Base-by-base conservation (phyloP, 1,140 invertebrate species). In the Brachionus asplanchnoidis region DNA sequence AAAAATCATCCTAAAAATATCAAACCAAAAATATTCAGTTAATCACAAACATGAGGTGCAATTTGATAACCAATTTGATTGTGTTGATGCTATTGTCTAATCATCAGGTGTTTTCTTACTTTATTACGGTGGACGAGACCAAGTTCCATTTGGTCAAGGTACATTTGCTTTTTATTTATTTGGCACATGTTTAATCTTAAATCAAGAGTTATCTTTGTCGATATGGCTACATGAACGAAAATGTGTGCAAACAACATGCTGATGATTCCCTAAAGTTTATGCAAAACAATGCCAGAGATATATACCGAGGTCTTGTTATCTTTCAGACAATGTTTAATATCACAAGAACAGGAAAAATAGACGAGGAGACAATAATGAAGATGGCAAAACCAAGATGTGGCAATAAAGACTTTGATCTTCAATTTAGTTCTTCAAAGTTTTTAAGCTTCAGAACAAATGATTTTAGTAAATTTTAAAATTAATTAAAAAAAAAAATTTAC, bases 201-300 rank as follows among this genome's bases (percentile, higher is more conserved):
- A 26, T 11, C 1, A 46, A 82, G 79, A 82, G 79, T 11, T 82
- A 82, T 23, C 42, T 82, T 17, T 82, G 79, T 14, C 79, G 79
- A 20, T 82, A 82, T 82, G 79, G 79, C 9, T 82, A 82, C 56
- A 82, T 82, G 79, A 82, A 82, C 28, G 79, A 82, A 82, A 82
- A 82, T n/a, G 65, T 82, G 1, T 82, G 79, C 26, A 82, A 65
- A 68, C 79, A 82, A 36, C 79, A 82, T 82, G 79, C 79, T 68
- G 79, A 82, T 5, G 79, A 82, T 82, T 82, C 79, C 23, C 53
- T 82, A 12, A 82, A 82, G 26, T 82, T 82, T 82, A 82, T 82
- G 79, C 79, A 82, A 82, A 82, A 82, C 32, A 82, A 82, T 68
- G 79, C 79, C n/a, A 60, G 79, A 82, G 79, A 82, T 26, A 82